Evolutionary conservation across 2,888 invertebrate genomes (phyloP), one percentile per base, ranked within the genome.

Genomic region (Clitarchus hookeri): DNA sequence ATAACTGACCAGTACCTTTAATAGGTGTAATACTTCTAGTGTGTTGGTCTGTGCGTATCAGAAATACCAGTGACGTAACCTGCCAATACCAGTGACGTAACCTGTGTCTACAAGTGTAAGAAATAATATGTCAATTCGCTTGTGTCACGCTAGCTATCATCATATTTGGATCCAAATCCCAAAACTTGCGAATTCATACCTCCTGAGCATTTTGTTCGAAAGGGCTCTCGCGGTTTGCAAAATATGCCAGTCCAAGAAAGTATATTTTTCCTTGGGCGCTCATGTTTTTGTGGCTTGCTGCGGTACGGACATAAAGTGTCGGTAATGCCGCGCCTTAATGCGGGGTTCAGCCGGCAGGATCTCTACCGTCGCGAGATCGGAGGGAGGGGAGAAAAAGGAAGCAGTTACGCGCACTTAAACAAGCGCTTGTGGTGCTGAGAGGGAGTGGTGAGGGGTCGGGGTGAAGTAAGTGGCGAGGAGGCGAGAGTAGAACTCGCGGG

Each of bases 341-440:
- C 79, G 13, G n/a, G 84, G 25, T 25, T 65, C 79, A 25, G 84
- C 53, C 84, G 78, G 78, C 36, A 84, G 86, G 27, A 79, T 77
- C 84, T 77, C 83, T 44, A 25, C 27, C 83, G 77, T 84, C 65
- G 25, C 48, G 77, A 8, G 36, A 77, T 79, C 48, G 44, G 85
- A 44, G 44, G 65, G 44, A 13, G 36, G 44, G 27, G 86, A 26
- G 78, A 65, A 26, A 84, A 86, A 86, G 84, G 86, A 86, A 86
- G 79, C 79, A 79, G 86, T 86, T 86, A 84, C 65, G 78, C 79
- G 27, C 79, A 48, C 84, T 80, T 53, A 85, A 77, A 82, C 82
- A 82, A 36, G 82, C 27, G 82, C 36, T 36, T 12, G 44, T 82
- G 82, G 27, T 82, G 27, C 26, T 27, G 82, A 12, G n/a, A 1